Percentiles rank a stretch among this genome's conserved stretches.
These are phyloP conservation scores for Carcinoscorpius rotundicauda DNA, from an alignment of 1,140 invertebrate genomes.

Conservation along the genomic window DNA sequence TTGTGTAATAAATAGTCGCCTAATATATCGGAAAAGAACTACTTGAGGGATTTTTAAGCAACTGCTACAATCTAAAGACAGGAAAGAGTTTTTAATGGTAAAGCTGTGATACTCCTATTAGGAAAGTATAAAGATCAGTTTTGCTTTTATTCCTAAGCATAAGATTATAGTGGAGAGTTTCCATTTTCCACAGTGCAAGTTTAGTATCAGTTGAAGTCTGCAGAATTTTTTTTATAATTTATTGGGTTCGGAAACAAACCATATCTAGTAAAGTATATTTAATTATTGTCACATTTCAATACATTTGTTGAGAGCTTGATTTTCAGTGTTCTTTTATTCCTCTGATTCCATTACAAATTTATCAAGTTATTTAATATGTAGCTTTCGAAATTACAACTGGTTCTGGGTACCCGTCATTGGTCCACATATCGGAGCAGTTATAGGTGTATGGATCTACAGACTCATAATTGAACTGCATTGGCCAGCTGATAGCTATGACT, in stretches of 20 bases:
- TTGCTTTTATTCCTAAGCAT: no score
- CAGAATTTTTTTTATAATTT: background rate
- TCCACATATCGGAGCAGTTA: constrained; percentile 40
- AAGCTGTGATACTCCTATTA: no score
- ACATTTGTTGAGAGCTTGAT: background rate
- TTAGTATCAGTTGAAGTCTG: no score
- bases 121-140: no score
- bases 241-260: background rate
- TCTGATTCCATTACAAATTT: constrained; percentile 4
- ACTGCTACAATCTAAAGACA: no score
- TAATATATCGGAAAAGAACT: no score
- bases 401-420: constrained; percentile 48
- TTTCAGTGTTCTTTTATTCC: constrained; percentile 5
- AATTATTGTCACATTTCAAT: background rate
- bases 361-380: constrained; percentile 26
- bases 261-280: background rate
- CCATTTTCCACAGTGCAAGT: background rate
- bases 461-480: constrained; percentile 51
- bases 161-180: no score
- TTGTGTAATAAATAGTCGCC: no score
- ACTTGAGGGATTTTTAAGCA: no score
- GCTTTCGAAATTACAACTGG: constrained; percentile 34
- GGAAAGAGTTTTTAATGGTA: no score
- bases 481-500: constrained; percentile 21
- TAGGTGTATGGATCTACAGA: constrained; percentile 40